Evolutionary conservation across 1,140 invertebrate species (phyloP), one percentile per base, ranked within the genome.

Genomic region (Ceratoteleas bidentatus): DNA sequence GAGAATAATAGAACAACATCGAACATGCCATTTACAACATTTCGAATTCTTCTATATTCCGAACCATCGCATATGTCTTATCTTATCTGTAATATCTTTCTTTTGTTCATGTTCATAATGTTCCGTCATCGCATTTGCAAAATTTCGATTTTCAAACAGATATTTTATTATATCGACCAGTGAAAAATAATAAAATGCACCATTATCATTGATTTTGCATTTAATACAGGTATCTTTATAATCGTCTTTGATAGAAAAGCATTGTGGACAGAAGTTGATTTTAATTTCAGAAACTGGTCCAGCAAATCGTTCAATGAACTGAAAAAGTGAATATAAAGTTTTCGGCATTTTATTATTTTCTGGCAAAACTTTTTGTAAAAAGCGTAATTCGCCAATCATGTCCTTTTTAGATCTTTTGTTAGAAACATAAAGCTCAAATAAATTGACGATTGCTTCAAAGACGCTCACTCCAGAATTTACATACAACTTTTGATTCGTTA

Each of bases 1-100:
- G 65, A 62, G 11, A 58, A 72, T 45, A 83, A 62, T 11, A 83
- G 3, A 15, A 76, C 53, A 33, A 73, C 13, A 53, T 83, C 80
- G 11, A 45, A 83, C 24, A 32, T n/a, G 32, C 65, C 64, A 34
- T 78, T 64, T 14, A 40, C 6, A 40, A 6, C 15, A 24, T 47
- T 8, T 10, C 40, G 0, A n/a, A 64, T 57, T 56, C 14, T 62
- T 24, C 14, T 65, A 36, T 33, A 65, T 16, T 75, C 60, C 15
- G 32, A 50, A 10, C 47, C 47, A 38, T 64, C 60, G 38, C 57
- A 24, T 11, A 60, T 60, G 32, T 60, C 57, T 24, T 60, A 60
- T 69, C 32, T 50, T 13, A 13, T 36, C 34, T 4, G 4, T 1
- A 24, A 1, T 4, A 58, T 16, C 9, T 32, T 0, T 2, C 11